A percentile compares a stretch with the other conserved stretches of the same genome.
Conservation (phyloP, 2,797 vertebrate genomes). For the Sebastes nivosus region DNA sequence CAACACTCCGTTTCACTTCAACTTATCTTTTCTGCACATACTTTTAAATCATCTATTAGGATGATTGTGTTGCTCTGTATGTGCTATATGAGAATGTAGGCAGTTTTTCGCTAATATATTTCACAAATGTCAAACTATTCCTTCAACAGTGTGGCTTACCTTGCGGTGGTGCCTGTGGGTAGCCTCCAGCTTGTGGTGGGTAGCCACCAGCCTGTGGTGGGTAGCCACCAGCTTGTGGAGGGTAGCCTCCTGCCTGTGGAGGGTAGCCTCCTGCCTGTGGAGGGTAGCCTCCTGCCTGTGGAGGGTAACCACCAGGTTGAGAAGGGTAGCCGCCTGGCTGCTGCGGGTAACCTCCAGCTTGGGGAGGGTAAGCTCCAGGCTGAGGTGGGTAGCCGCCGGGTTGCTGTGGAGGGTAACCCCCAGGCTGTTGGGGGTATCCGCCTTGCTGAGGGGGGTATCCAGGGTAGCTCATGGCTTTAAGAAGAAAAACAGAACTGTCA, state of each 20-base stretch:
- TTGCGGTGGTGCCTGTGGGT: conserved; percentile 81
- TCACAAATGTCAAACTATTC: background rate
- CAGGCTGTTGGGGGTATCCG: conserved; percentile 67
- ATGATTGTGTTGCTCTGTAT: background rate
- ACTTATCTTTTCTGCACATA: background rate
- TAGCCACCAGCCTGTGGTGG: conserved; percentile 72
- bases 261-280: conserved; percentile 80
- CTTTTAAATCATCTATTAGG: background rate
- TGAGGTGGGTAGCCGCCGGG: conserved; percentile 80
- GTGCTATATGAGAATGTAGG: background rate
- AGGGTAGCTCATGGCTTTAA: conserved; percentile 91
- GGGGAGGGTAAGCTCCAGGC: conserved; percentile 63
- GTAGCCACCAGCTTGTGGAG: conserved; percentile 74
- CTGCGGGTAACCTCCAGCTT: conserved; percentile 63
- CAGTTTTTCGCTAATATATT: background rate
- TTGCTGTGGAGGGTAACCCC: conserved; percentile 70
- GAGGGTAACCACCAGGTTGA: conserved; percentile 63
- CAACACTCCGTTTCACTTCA: background rate
- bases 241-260: conserved; percentile 63
- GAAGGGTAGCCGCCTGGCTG: conserved; percentile 77
- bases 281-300: conserved; percentile 59
- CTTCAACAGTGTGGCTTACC: conserved; percentile 77
- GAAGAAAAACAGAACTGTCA: conserved; percentile 18
- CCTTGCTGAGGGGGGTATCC: conserved; percentile 82
- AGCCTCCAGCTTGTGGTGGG: conserved; percentile 72